phyloP scores from a whole-genome alignment of 2,797 vertebrate genomes.

The Sciurus carolinensis region DNA sequence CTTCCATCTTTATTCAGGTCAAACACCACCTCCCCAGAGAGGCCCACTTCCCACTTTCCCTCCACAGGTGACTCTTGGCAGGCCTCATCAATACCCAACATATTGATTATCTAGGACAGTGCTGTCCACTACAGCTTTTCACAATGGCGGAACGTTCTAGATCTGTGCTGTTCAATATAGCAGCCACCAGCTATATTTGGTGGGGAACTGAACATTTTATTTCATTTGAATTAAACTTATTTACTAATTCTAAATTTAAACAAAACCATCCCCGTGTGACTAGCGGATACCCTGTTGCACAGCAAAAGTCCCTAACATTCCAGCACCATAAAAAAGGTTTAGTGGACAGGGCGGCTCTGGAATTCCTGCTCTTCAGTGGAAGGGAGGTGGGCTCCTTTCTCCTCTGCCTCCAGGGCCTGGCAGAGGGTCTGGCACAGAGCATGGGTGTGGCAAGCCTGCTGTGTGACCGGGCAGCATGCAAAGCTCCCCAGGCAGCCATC shows the following conservation, averaged over 20 bases:
- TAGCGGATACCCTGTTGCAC: accelerated
- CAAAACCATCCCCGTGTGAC: accelerated
- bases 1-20: background rate
- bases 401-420: accelerated
- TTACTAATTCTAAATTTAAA: background rate
- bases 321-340: background rate
- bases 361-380: background rate
- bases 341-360: no score
- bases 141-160: background rate
- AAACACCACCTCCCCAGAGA: background rate
- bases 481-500: no score
- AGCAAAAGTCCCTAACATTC: background rate
- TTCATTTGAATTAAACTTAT: background rate
- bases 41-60: background rate
- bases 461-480: accelerated
- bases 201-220: background rate
- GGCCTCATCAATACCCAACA: background rate
- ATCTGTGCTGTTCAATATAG: background rate
- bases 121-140: background rate
- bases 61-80: background rate
- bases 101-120: no score
- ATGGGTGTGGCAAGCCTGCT: accelerated
- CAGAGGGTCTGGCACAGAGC: accelerated
- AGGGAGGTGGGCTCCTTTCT: accelerated
- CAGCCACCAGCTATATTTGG: background rate